Base-by-base conservation (phyloP, 1,140 invertebrate genomes). In the Zaprionus tsacasi region DNA sequence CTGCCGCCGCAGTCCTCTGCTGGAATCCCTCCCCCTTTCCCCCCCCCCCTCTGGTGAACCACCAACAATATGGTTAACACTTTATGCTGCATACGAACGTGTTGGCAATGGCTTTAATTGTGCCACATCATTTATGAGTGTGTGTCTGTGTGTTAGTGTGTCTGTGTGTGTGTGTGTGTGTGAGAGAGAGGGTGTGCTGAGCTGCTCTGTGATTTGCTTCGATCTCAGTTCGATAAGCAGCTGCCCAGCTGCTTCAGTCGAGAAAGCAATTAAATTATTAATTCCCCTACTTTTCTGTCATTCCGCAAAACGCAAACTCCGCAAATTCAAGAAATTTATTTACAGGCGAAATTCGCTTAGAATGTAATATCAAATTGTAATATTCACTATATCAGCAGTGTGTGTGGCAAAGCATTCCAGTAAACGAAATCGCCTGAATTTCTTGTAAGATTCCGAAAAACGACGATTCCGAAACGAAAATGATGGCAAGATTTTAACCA, bases 21-120 rank as follows among this genome's bases (percentile, higher is more conserved):
- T 21, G 21, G 21, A 13, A 13, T 45, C 15, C 15, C 15, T 6
- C 6, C 6, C 13, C 43, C 43, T 8, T n/a, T 45, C 8, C 17
- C 17, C 0, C 48, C 33, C 12, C 50, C 50, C 27, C 45, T 17
- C 13, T 52, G 52, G 68, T 56, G 77, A 59, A 68, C 70, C 61
- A 65, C 40, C 79, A 74, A 81, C 83, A 89, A 89, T 88, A 89
- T 78, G 85, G 80, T 87, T 88, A 88, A 83, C 83, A 81, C 78
- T 79, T 60, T 69, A 27, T 56, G 52, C 50, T 63, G 30, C 60
- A 30, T 38, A 63, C 72, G 60, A 60, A 82, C 58, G 76, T 81
- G 60, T 56, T 60, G 79, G 52, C 66, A 38, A 33, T 71, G 71
- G 56, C 69, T 79, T 83, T 87, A 87, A 89, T 89, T 83, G 79